Evolutionary conservation across 2,888 invertebrate species (phyloP).

Genomic region (Muscina levida): DNA sequence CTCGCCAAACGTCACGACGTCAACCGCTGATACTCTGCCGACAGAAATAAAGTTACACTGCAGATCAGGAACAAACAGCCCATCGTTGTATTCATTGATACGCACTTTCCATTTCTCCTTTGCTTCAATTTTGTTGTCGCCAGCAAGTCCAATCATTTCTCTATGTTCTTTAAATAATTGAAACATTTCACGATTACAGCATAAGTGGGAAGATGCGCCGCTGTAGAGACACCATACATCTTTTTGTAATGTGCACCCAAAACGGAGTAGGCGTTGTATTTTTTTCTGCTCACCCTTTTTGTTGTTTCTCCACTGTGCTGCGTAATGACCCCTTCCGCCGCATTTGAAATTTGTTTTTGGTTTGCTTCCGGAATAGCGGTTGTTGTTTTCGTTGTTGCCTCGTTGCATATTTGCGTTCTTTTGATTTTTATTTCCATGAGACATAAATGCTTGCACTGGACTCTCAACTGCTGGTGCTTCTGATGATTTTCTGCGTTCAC

Average conservation of each 20-base stretch:
- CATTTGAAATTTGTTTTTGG: not conserved
- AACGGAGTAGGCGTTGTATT: not conserved
- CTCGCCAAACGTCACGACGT: slow-evolving; percentile 29
- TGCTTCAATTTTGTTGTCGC: slow-evolving; percentile 43
- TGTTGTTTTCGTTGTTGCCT: slow-evolving; percentile 1
- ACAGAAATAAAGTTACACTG: too few species aligned
- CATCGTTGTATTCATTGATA: slow-evolving; percentile 31
- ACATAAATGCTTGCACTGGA: slow-evolving; percentile 35
- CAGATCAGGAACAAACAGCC: slow-evolving; percentile 48
- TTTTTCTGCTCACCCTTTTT: not conserved
- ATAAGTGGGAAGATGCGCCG: too few species aligned
- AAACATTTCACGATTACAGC: slow-evolving; percentile 49
- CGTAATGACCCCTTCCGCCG: slow-evolving; percentile 14
- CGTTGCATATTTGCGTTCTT: not conserved
- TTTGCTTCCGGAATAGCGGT: too few species aligned
- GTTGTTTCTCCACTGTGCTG: not conserved
- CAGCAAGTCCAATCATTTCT: slow-evolving; percentile 11
- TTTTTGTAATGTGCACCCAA: slow-evolving; percentile 24
- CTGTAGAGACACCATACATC: slow-evolving; percentile 50
- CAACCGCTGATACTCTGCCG: slow-evolving; percentile 16
- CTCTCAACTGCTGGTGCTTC: slow-evolving; percentile 35
- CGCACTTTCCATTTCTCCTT: slow-evolving; percentile 30
- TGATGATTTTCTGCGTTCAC: slow-evolving; percentile 31
- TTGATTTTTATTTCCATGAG: slow-evolving; percentile 8
- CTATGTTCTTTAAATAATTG: slow-evolving; percentile 32